A percentile compares a stretch with the other conserved stretches of the same genome.
Evolutionary conservation across 2,888 invertebrate genomes (phyloP).

Genomic region (Drosophila lutescens): DNA sequence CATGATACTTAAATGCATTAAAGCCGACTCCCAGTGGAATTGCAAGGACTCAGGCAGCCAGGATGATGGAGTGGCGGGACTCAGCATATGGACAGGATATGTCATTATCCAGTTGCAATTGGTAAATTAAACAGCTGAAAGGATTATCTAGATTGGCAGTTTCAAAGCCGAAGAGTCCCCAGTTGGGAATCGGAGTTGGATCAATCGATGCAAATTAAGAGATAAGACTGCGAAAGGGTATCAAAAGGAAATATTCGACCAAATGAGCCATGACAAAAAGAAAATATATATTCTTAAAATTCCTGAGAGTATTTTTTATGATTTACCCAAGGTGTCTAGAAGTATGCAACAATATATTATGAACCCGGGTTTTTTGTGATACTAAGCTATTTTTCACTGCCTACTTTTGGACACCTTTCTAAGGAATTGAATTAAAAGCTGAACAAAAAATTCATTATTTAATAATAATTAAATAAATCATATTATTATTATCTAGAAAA

Average conservation of each 20-base stretch:
- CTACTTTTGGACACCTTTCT: no score
- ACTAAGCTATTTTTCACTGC: no score
- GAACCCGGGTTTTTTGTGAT: no score
- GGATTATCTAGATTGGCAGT: conserved; percentile 18
- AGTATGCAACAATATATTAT: no score
- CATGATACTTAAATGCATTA: conserved; percentile 46
- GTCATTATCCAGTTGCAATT: conserved; percentile 68
- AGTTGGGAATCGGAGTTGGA: conserved; percentile 12
- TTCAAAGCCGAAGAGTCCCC: not conserved
- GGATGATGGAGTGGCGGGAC: conserved; percentile 52
- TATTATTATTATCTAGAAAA: no score
- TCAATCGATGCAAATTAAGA: conserved; percentile 1
- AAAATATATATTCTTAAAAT: no score
- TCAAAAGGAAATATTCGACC: not conserved
- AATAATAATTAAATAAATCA: not conserved
- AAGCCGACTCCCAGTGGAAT: conserved; percentile 29
- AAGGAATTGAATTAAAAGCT: no score
- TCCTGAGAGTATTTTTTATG: no score
- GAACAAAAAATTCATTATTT: not conserved
- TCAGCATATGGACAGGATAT: conserved; percentile 56
- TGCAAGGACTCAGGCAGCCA: conserved; percentile 1
- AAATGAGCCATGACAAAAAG: no score
- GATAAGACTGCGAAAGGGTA: not conserved
- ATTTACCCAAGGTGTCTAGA: no score
- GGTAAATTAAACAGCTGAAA: conserved; percentile 43